phyloP scores from a whole-genome alignment of 2,888 invertebrate genomes.

The Synergus laeviventris region DNA sequence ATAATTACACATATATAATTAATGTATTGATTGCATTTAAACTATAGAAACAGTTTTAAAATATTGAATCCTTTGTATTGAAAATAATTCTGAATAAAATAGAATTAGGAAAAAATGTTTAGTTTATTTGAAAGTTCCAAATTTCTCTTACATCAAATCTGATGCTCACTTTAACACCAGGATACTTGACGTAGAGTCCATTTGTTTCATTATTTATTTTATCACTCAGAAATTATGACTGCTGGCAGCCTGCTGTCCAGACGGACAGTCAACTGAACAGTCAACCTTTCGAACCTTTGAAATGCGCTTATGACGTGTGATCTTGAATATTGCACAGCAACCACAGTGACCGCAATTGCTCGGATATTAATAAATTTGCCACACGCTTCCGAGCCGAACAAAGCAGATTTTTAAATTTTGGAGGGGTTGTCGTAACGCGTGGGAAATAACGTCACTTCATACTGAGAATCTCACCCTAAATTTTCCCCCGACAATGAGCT shows the following conservation, averaged over 20 bases:
- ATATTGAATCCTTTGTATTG: too few species aligned
- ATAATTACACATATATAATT: too few species aligned
- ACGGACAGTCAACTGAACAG: background rate
- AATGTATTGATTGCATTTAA: too few species aligned
- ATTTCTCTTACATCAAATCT: too few species aligned
- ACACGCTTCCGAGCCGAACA: conserved; percentile 18
- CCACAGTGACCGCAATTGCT: conserved; percentile 36
- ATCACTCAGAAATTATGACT: background rate
- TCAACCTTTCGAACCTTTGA: background rate
- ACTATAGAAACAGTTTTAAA: too few species aligned
- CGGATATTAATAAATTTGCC: conserved; percentile 36
- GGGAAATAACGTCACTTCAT: conserved; percentile 32
- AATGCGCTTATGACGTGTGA: conserved; percentile 5
- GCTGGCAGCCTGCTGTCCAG: background rate
- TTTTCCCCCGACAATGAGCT: conserved; percentile 25
- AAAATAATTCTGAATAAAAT: too few species aligned
- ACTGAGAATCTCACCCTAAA: conserved; percentile 28
- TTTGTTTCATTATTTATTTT: conserved; percentile 3
- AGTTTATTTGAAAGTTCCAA: too few species aligned
- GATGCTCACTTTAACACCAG: background rate
- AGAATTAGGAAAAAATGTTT: too few species aligned
- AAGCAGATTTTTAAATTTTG: background rate
- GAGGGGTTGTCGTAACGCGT: conserved; percentile 29
- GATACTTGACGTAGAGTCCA: background rate
- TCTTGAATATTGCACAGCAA: conserved; percentile 16